Percentiles rank a stretch among this genome's conserved stretches.
Conservation (phyloP, 2,888 invertebrate genomes). For the Chromoteleia sp. region DNA sequence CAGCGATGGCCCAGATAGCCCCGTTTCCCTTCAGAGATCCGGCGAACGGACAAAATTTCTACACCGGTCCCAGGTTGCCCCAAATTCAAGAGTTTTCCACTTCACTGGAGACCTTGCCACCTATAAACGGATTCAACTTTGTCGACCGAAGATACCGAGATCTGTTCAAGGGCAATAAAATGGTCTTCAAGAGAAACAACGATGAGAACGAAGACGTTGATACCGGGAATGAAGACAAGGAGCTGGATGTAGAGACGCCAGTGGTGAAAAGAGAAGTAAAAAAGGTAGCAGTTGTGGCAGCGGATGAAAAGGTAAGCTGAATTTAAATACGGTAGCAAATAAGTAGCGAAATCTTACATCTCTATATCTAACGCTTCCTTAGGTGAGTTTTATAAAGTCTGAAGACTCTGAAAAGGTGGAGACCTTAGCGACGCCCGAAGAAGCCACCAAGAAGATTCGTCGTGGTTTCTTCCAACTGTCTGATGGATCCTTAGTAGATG, state of each 20-base stretch:
- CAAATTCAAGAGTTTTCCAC: constrained; percentile 66
- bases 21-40: constrained; percentile 58
- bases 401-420: constrained; percentile 1
- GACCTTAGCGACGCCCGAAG: background rate
- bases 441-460: constrained; percentile 86
- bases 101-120: constrained; percentile 32
- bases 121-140: constrained; percentile 72
- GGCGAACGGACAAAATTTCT: constrained; percentile 69
- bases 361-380: no score
- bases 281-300: no score
- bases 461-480: constrained; percentile 88
- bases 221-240: constrained; percentile 16
- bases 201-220: constrained; percentile 51
- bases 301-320: background rate
- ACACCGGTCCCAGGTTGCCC: constrained; percentile 71
- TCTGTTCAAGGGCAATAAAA: constrained; percentile 76
- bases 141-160: constrained; percentile 77
- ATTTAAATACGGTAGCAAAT: no score
- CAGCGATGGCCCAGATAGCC: constrained; percentile 39
- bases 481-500: constrained; percentile 90
- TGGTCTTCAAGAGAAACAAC: constrained; percentile 67
- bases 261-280: constrained; percentile 10
- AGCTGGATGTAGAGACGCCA: background rate
- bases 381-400: background rate
- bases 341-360: no score